Base-by-base conservation (phyloP, 1,140 invertebrate genomes). In the Trachymyrmex cornetzi region DNA sequence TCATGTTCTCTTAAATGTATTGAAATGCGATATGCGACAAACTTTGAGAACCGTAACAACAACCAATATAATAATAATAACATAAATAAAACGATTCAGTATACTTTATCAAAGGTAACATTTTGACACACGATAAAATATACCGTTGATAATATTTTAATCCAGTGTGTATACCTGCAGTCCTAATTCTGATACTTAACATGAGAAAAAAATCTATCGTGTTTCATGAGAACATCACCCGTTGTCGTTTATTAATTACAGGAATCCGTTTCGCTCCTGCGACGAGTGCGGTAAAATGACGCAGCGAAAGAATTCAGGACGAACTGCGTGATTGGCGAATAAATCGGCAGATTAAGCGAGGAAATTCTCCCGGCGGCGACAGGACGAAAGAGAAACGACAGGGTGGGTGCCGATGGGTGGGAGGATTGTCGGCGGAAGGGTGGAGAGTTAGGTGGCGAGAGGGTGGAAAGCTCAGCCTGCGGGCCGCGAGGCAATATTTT, bases 401-500 rank as follows among this genome's bases (percentile, higher is more conserved):
- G 30, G 27, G 53, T 30, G 22, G 30, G 53, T 53, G 53, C 22
- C 67, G 66, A 74, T 69, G 63, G 77, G 57, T 14, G 84, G 19
- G 38, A 69, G 61, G 69, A 75, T 61, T 27, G 80, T 55, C 63
- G 59, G 30, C 57, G 55, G 30, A 44, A 50, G 48, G 27, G 82
- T 24, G 63, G 79, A 77, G 53, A 50, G 69, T 14, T 57, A 50
- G 53, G 53, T 72, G 85, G 48, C 71, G 53, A 69, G 44, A 72
- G 69, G 69, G 75, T 66, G 87, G 74, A 66, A 85, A 88, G 50
- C 55, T 86, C 64, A 57, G 64, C 38, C 87, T 86, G 77, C 61
- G 55, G 88, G 89, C 72, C 81, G 82, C 86, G 90, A 91, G 85
- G 89, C 88, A 91, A 91, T 91, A 91, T 89, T 91, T 91, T 91